Percentiles rank a stretch among this genome's conserved stretches.
phyloP scores from a whole-genome alignment of 2,797 vertebrate species.

The Spizella passerina region DNA sequence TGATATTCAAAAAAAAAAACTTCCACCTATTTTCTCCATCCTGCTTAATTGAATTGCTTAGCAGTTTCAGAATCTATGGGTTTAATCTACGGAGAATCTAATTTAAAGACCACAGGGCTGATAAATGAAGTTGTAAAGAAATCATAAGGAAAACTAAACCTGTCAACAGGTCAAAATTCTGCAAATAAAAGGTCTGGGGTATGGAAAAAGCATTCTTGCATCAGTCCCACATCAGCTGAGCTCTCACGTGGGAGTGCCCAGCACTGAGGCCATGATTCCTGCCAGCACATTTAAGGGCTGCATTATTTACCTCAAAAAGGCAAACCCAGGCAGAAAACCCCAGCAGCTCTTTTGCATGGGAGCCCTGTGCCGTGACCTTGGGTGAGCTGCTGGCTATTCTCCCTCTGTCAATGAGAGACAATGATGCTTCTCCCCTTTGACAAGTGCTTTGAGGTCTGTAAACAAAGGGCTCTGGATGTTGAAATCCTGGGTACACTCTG shows the following conservation, averaged over 20 bases:
- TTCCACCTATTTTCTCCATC: neutral
- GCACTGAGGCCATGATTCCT: neutral
- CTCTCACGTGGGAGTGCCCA: neutral
- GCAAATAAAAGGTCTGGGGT: neutral
- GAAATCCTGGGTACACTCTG: neutral
- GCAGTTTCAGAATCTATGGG: neutral
- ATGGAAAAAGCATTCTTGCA: neutral
- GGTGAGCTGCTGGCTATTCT: neutral
- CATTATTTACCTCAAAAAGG: neutral
- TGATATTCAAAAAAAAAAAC: neutral
- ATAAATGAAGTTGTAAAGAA: neutral
- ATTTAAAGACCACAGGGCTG: neutral
- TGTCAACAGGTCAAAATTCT: neutral
- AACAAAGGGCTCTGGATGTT: neutral
- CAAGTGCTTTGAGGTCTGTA: neutral
- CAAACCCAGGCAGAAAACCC: neutral
- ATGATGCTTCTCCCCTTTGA: neutral
- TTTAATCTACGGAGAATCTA: neutral
- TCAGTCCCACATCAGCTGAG: neutral
- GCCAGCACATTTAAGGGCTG: neutral
- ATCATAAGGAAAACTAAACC: neutral
- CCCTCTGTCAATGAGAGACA: neutral
- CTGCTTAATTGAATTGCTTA: neutral
- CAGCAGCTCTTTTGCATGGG: neutral
- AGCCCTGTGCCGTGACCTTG: neutral